phyloP scores from a whole-genome alignment of 2,113 vertebrate species.

The Chaetodon auriga region DNA sequence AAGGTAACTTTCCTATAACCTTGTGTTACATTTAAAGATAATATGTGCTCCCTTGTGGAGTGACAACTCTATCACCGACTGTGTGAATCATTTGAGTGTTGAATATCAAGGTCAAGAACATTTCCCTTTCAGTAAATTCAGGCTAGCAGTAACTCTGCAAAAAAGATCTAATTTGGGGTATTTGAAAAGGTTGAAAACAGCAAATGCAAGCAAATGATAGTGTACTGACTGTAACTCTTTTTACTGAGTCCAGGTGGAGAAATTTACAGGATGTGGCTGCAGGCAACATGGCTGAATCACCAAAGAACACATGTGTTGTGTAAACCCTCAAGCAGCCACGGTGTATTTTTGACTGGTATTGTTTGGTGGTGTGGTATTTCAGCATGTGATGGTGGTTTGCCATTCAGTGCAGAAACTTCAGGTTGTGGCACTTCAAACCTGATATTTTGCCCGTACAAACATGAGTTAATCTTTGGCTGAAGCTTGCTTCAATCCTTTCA shows the following conservation, averaged over 20 bases:
- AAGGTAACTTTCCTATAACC: not conserved
- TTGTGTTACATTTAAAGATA: not conserved
- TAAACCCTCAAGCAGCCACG: not conserved
- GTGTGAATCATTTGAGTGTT: not conserved
- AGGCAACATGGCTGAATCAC: not conserved
- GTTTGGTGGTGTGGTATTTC: not conserved
- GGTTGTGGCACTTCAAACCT: not conserved
- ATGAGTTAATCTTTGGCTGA: constrained; percentile 10
- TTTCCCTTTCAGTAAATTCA: not conserved
- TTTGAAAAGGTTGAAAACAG: not conserved
- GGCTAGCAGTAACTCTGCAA: not conserved
- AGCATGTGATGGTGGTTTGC: not conserved
- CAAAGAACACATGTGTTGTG: not conserved
- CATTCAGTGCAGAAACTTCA: not conserved
- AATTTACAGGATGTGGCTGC: not conserved
- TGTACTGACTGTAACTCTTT: not conserved
- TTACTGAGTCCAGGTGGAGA: not conserved
- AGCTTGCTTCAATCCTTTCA: constrained; percentile 30
- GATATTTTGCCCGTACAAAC: not conserved
- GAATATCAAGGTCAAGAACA: constrained; percentile 82
- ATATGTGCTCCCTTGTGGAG: not conserved
- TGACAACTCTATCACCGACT: not conserved
- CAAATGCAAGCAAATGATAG: not conserved
- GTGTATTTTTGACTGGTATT: no score
- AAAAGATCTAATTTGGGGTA: not conserved